Evolutionary conservation across 1,140 invertebrate genomes (phyloP).

Genomic region (Leptinotarsa undecemlineata): DNA sequence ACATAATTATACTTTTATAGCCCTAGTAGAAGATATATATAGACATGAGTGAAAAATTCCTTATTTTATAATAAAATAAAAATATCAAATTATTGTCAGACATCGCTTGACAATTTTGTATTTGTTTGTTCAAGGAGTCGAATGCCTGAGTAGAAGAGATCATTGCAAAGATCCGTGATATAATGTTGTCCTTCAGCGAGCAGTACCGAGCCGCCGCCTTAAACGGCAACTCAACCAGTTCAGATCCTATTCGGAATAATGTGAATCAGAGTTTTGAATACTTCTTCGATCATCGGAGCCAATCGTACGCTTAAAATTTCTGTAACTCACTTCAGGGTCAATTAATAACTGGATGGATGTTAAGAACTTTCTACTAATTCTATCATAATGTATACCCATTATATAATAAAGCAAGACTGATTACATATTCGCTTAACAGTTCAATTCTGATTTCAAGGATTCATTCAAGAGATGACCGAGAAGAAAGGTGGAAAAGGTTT

Average conservation of each 20-base stretch:
- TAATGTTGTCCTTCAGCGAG: slow-evolving; percentile 73
- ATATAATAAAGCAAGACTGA: slow-evolving; percentile 20
- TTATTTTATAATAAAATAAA: too few relatives aligned
- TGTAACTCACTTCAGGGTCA: slow-evolving; percentile 4
- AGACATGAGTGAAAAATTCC: too few relatives aligned
- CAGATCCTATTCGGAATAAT: slow-evolving; percentile 58
- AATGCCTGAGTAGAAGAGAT: slow-evolving; percentile 79
- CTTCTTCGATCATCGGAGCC: slow-evolving; percentile 63
- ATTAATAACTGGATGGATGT: slow-evolving; percentile 6
- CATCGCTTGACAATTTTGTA: too few relatives aligned
- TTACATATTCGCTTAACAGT: background rate
- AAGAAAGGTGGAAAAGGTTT: background rate
- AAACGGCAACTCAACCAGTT: slow-evolving; percentile 51
- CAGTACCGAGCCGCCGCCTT: slow-evolving; percentile 65
- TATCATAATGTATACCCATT: slow-evolving; percentile 25
- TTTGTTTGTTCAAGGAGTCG: slow-evolving; percentile 63
- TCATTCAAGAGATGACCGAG: background rate
- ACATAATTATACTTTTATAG: too few relatives aligned
- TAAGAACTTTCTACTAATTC: slow-evolving; percentile 4
- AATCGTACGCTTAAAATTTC: slow-evolving; percentile 60
- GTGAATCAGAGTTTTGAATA: slow-evolving; percentile 60
- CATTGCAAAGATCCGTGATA: slow-evolving; percentile 75
- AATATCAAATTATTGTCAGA: too few relatives aligned
- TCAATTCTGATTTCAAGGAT: slow-evolving; percentile 3
- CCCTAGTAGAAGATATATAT: too few relatives aligned